Evolutionary conservation across 1,140 invertebrate species (phyloP).

Genomic region (Hermatobates lingyangjiaoensis): DNA sequence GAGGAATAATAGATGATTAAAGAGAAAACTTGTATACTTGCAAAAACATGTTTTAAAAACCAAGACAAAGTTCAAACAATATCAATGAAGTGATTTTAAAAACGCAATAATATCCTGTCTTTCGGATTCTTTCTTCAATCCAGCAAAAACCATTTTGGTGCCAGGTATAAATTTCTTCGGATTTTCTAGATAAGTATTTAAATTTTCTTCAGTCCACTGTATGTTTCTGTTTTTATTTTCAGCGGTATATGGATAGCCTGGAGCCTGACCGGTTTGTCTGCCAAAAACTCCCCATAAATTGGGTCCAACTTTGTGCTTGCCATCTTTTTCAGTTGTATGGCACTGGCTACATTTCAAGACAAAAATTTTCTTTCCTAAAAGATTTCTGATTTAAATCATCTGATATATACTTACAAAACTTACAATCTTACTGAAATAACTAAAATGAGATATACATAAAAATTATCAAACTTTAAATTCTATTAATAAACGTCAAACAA

Average conservation of each 20-base stretch:
- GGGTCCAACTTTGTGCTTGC: slow-evolving; percentile 93
- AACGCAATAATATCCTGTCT: slow-evolving; percentile 55
- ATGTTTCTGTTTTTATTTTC: slow-evolving; percentile 46
- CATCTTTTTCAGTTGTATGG: slow-evolving; percentile 83
- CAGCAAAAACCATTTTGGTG: slow-evolving; percentile 71
- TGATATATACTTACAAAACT: too few species aligned
- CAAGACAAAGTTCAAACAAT: too few species aligned
- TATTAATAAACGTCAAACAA: too few species aligned
- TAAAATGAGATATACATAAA: too few species aligned
- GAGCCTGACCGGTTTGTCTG: slow-evolving; percentile 59
- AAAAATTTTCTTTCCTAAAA: too few species aligned
- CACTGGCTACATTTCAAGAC: slow-evolving; percentile 89
- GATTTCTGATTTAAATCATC: too few species aligned
- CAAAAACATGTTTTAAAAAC: too few species aligned
- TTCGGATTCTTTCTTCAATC: slow-evolving; percentile 56
- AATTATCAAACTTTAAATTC: too few species aligned
- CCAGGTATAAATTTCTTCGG: slow-evolving; percentile 71
- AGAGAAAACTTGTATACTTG: too few species aligned
- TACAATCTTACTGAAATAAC: too few species aligned
- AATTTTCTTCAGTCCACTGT: slow-evolving; percentile 39
- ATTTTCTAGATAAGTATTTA: slow-evolving; percentile 50
- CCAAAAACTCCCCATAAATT: slow-evolving; percentile 39
- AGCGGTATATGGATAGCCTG: slow-evolving; percentile 82
- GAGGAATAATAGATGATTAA: too few species aligned
- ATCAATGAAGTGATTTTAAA: too few species aligned